A percentile compares a stretch with the other conserved stretches of the same genome.
Evolutionary conservation across 2,888 invertebrate genomes (phyloP).

Genomic region (Halictus ligatus): DNA sequence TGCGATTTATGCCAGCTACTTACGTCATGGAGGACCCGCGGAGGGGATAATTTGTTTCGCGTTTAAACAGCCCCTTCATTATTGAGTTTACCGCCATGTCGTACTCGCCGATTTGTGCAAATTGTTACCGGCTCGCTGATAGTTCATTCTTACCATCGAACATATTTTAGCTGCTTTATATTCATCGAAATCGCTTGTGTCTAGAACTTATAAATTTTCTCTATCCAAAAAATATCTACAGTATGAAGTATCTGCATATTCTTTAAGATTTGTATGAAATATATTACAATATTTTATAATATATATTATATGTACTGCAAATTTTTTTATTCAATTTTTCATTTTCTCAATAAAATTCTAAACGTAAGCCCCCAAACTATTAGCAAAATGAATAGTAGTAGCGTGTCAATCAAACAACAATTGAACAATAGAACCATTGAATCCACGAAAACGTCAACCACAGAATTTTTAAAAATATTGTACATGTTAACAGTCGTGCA

Average conservation of each 20-base stretch:
- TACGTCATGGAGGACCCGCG: background rate
- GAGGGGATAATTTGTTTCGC: constrained; percentile 43
- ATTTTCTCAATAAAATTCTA: background rate
- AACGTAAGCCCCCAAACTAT: too few species aligned
- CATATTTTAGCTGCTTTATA: background rate
- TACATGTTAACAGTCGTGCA: too few species aligned
- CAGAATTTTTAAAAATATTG: too few species aligned
- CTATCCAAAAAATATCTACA: too few species aligned
- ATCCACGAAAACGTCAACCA: too few species aligned
- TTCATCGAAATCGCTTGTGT: background rate
- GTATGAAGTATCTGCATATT: too few species aligned
- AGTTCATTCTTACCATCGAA: background rate
- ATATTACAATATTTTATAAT: too few species aligned
- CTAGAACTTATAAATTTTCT: background rate
- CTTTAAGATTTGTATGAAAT: too few species aligned
- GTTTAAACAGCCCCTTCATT: constrained; percentile 46
- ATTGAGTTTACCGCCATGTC: constrained; percentile 49
- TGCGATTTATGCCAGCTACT: constrained; percentile 41
- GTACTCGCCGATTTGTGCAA: constrained; percentile 6
- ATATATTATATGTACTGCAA: too few species aligned
- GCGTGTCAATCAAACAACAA: too few species aligned
- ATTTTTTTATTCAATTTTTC: background rate
- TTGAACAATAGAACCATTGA: too few species aligned
- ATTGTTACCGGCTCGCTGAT: background rate
- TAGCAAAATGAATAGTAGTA: too few species aligned